A percentile compares a stretch with the other conserved stretches of the same genome.
phyloP scores from a whole-genome alignment of 1,140 invertebrate species.

The Zaprionus kolodkinae region DNA sequence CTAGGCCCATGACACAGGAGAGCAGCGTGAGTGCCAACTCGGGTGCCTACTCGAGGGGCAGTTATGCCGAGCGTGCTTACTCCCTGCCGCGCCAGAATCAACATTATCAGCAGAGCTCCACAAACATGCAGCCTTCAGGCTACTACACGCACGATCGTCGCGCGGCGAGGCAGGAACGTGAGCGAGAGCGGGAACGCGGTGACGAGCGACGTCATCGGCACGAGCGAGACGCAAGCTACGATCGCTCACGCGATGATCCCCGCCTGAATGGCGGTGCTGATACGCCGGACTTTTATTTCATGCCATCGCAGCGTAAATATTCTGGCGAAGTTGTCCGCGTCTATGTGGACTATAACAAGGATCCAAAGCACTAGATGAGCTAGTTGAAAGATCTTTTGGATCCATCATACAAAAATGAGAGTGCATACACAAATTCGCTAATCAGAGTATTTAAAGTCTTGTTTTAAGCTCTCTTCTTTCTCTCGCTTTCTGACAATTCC shows the following conservation, averaged over 20 bases:
- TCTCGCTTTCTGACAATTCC: slow-evolving; percentile 30
- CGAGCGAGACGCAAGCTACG: slow-evolving; percentile 64
- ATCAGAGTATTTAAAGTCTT: slow-evolving; percentile 56
- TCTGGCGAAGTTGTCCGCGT: slow-evolving; percentile 96
- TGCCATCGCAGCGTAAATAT: slow-evolving; percentile 96
- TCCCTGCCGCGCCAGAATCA: slow-evolving; percentile 79
- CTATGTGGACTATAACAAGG: slow-evolving; percentile 92
- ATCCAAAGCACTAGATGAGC: slow-evolving; percentile 83
- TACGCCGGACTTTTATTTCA: slow-evolving; percentile 96
- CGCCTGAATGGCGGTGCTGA: slow-evolving; percentile 81
- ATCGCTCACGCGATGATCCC: slow-evolving; percentile 73
- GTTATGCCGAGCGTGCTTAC: slow-evolving; percentile 80
- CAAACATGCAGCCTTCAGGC: slow-evolving; percentile 82
- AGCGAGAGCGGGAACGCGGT: slow-evolving; percentile 45
- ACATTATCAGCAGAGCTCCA: slow-evolving; percentile 71
- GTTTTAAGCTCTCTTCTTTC: slow-evolving; percentile 50
- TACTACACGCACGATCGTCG: slow-evolving; percentile 84
- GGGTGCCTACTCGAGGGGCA: slow-evolving; percentile 78
- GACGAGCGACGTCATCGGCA: slow-evolving; percentile 69
- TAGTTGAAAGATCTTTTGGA: background rate
- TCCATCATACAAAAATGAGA: slow-evolving; percentile 13
- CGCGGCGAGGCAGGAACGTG: slow-evolving; percentile 53
- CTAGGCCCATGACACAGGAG: slow-evolving; percentile 77
- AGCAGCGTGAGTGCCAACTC: slow-evolving; percentile 40
- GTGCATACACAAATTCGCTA: slow-evolving; percentile 36